phyloP scores from a whole-genome alignment of 2,888 invertebrate genomes.

The Euplexia lucipara region DNA sequence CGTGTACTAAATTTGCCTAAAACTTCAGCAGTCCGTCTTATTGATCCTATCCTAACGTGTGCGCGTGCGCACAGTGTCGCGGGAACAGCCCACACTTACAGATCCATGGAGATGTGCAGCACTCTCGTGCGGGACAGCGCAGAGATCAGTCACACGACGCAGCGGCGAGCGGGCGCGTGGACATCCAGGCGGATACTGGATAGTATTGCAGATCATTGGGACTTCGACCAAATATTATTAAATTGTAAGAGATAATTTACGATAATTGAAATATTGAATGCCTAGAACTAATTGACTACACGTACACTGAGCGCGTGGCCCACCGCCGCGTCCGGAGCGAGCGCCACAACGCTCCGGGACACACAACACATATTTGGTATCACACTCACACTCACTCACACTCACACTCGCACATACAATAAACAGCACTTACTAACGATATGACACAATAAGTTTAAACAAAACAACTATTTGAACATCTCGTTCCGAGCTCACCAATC shows the following conservation, averaged over 20 bases:
- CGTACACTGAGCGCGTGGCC: slow-evolving; percentile 1
- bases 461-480: slow-evolving; percentile 66
- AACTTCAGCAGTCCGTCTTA: slow-evolving; percentile 20
- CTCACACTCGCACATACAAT: slow-evolving; percentile 52
- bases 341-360: neutral
- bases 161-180: slow-evolving; percentile 23
- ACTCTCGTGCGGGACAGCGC: slow-evolving; percentile 18
- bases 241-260: neutral
- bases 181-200: neutral
- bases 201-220: neutral
- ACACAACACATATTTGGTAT: slow-evolving; percentile 53
- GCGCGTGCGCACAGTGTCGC: neutral
- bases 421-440: slow-evolving; percentile 59
- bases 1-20: slow-evolving; percentile 8
- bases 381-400: slow-evolving; percentile 53
- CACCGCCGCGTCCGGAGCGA: slow-evolving; percentile 14
- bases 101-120: slow-evolving; percentile 13
- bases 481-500: slow-evolving; percentile 77
- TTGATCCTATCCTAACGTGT: slow-evolving; percentile 10
- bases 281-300: slow-evolving; percentile 29
- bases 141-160: slow-evolving; percentile 58
- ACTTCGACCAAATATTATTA: neutral
- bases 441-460: slow-evolving; percentile 69
- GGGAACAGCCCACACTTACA: slow-evolving; percentile 11
- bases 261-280: neutral